Base-by-base conservation (phyloP, 2,113 vertebrate species). In the Pagrus major region DNA sequence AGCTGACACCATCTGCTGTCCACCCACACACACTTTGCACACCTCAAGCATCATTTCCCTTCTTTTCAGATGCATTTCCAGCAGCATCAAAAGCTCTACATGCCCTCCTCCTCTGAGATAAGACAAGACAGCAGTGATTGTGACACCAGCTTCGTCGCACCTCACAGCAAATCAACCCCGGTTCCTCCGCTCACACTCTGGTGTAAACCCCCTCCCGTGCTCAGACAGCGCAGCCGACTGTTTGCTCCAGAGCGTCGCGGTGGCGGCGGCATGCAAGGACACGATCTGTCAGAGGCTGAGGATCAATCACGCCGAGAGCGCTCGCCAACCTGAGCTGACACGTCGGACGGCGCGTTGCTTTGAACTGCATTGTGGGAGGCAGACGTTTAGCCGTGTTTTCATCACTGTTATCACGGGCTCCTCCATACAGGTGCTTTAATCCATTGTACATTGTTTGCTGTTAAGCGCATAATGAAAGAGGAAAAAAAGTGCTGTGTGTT, bases 351-450 rank as follows among this genome's bases (percentile, higher is more conserved):
- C n/a, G n/a, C n/a, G n/a, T n/a, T n/a, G n/a, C 85, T 88, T 91
- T 91, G 87, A 90, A 91, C 25, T 81, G 87, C 88, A 76, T 84
- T 86, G 86, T 90, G 91, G 88, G 88, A 91, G 91, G 81, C 71
- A 59, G 82, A 23, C 60, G 31, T 76, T 76, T 78, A 64, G 60
- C 25, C 8, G 37, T 42, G 78, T 78, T 80, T 80, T 66, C 68
- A 73, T 73, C 56, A 23, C 78, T 52, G 77, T 80, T 81, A 89
- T 83, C 77, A 47, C 49, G 4, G n/a, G 70, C 60, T 74, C 49
- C 70, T 75, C 31, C 67, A 79, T 81, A 76, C 78, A 84, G 81
- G 84, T 78, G 85, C 47, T 78, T 77, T 80, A 70, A 88, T 89
- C 87, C 83, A 71, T 76, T 82, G 75, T 83, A 87, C 77, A 72